These are phyloP conservation scores for pig (Sus scrofa) DNA, from an alignment of 2,113 vertebrate genomes.

Conservation along the genomic window DNA sequence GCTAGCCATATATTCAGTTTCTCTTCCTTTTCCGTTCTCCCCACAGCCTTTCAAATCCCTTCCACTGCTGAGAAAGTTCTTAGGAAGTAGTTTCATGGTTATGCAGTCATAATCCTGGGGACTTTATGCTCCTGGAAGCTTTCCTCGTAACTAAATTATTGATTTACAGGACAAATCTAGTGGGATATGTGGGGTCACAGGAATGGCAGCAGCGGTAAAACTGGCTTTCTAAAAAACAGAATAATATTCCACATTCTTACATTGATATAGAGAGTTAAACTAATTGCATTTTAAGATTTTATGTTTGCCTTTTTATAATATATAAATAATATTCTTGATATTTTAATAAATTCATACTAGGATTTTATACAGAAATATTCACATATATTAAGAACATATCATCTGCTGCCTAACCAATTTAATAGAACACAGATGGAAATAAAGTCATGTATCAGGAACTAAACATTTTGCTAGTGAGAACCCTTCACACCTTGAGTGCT, in stretches of 20 bases:
- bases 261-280: not conserved
- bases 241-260: not conserved
- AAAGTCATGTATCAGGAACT: not conserved
- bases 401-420: not conserved
- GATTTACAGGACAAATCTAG: not conserved
- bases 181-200: not conserved
- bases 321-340: not conserved
- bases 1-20: not conserved
- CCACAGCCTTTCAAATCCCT: not conserved
- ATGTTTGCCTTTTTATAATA: not conserved
- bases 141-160: constrained; percentile 24
- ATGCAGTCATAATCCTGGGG: not conserved
- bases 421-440: not conserved
- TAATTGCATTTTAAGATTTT: constrained; percentile 11
- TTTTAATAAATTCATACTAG: constrained; percentile 31
- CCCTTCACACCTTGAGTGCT: not conserved
- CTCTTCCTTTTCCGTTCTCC: not conserved
- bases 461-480: not conserved
- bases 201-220: not conserved
- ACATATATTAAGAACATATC: not conserved
- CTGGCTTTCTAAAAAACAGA: not conserved
- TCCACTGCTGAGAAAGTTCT: not conserved
- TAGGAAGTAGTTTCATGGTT: not conserved
- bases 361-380: not conserved
- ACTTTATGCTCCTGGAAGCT: not conserved